phyloP scores from a whole-genome alignment of 1,140 invertebrate genomes.

The Drosophila grimshawi region DNA sequence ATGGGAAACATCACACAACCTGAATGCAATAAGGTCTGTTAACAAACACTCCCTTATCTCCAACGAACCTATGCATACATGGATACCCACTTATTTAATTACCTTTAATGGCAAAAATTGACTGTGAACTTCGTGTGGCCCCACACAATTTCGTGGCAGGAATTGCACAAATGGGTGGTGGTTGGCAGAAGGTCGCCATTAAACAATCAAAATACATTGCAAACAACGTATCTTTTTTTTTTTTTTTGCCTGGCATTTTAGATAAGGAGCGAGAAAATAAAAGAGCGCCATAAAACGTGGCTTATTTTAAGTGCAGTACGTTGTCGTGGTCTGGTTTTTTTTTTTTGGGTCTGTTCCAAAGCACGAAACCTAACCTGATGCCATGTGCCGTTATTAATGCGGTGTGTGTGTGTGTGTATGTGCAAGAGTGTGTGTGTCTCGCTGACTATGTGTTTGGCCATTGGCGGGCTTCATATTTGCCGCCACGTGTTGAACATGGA shows the following conservation, averaged over 20 bases:
- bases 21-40: neutral
- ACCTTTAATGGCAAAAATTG: constrained; percentile 21
- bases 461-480: constrained; percentile 64
- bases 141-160: constrained; percentile 2
- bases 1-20: neutral
- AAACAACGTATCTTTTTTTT: neutral
- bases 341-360: constrained; percentile 23
- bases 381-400: constrained; percentile 70
- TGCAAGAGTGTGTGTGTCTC: constrained; percentile 22
- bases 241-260: constrained; percentile 11
- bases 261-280: constrained; percentile 28
- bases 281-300: constrained; percentile 58
- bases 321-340: constrained; percentile 45
- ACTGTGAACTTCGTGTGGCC: constrained; percentile 16
- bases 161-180: neutral
- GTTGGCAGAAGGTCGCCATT: neutral
- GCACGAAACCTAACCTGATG: constrained; percentile 23
- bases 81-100: constrained; percentile 13
- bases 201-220: constrained; percentile 12
- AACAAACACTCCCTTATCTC: constrained; percentile 2
- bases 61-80: neutral
- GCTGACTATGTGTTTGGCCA: constrained; percentile 20
- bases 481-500: constrained; percentile 79
- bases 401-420: constrained; percentile 11
- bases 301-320: constrained; percentile 63